phyloP scores from a whole-genome alignment of 2,113 vertebrate genomes.

The Tautogolabrus adspersus region DNA sequence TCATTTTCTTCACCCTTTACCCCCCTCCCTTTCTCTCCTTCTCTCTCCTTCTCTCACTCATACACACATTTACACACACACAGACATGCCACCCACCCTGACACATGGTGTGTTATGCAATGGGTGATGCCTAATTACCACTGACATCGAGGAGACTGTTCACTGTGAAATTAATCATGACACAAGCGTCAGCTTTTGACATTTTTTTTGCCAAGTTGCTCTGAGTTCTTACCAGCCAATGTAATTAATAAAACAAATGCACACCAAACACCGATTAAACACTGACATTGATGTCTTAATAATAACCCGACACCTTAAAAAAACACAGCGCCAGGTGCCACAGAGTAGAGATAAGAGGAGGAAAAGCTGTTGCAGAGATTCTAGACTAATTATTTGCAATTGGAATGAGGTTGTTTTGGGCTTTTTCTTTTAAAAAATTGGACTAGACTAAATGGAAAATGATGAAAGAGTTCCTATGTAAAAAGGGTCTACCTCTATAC shows the following conservation, averaged over 20 bases:
- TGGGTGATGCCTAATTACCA: constrained; percentile 86
- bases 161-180: constrained; percentile 86
- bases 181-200: constrained; percentile 82
- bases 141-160: constrained; percentile 85
- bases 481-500: constrained; percentile 26
- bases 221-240: constrained; percentile 74
- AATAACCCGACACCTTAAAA: constrained; percentile 41
- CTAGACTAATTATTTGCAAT: constrained; percentile 27
- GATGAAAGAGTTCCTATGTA: constrained; percentile 43
- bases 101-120: constrained; percentile 88
- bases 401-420: constrained; percentile 24
- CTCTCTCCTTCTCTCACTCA: constrained; percentile 2
- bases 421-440: constrained; percentile 31
- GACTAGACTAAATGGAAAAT: constrained; percentile 7
- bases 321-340: constrained; percentile 33
- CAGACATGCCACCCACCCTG: constrained; percentile 80
- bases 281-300: constrained; percentile 70
- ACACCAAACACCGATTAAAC: constrained; percentile 69
- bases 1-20: constrained; percentile 28
- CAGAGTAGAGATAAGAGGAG: constrained; percentile 1
- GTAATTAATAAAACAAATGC: constrained; percentile 77
- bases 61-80: constrained; percentile 15
- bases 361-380: constrained; percentile 24
- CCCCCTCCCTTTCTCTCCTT: background rate
- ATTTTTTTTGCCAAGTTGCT: constrained; percentile 69